Percentiles rank a stretch among this genome's conserved stretches.
Conservation (phyloP, 2,888 invertebrate species). For the Drosophila fulvimacula region DNA sequence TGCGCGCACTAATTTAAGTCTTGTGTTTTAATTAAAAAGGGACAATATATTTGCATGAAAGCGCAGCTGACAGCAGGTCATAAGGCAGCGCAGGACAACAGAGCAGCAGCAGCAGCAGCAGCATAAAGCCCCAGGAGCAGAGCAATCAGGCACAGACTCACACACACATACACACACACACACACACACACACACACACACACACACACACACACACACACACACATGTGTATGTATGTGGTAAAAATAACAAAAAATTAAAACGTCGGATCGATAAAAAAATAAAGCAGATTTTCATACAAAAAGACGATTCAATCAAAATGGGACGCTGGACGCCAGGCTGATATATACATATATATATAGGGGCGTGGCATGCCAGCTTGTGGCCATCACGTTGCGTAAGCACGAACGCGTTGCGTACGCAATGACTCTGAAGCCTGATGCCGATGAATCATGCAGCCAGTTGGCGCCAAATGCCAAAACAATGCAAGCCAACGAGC, state of each 20-base stretch:
- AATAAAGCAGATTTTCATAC: constrained; percentile 60
- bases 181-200: constrained; percentile 3
- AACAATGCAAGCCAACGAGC: constrained; percentile 65
- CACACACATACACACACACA: constrained; percentile 4
- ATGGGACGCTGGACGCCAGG: constrained; percentile 15
- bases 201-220: not conserved
- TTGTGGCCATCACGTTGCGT: constrained; percentile 58
- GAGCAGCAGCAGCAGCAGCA: constrained; percentile 14
- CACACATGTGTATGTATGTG: not conserved
- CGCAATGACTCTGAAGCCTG: constrained; percentile 30
- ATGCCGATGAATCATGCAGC: constrained; percentile 74
- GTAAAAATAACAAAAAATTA: constrained; percentile 61
- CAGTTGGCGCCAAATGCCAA: constrained; percentile 77
- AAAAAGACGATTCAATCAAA: constrained; percentile 71
- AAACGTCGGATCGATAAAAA: constrained; percentile 72
- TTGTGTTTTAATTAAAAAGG: constrained; percentile 76
- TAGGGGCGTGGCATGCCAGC: not conserved
- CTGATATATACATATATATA: no score
- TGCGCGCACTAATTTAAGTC: constrained; percentile 62
- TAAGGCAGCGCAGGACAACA: constrained; percentile 57
- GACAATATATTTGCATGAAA: constrained; percentile 75
- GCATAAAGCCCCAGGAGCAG: constrained; percentile 29
- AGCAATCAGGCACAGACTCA: constrained; percentile 41
- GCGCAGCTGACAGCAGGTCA: constrained; percentile 71
- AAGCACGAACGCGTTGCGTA: constrained; percentile 58